Conservation (phyloP, 2,888 invertebrate genomes). For the Acholoe squamosa region DNA sequence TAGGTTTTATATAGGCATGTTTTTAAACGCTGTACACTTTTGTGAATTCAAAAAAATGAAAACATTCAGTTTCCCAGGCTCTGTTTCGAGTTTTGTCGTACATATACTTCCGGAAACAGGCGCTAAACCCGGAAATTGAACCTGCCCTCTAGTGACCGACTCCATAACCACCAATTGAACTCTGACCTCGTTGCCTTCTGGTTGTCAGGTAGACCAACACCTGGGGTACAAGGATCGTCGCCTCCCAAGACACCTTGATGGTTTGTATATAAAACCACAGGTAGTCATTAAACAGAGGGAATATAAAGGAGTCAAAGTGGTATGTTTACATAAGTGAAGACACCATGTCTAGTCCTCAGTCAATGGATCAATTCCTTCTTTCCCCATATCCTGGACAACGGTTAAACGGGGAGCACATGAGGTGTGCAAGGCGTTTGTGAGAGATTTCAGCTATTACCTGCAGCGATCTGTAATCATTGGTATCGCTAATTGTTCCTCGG, state of each 20-base stretch:
- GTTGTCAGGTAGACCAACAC: background rate
- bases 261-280: background rate
- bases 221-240: background rate
- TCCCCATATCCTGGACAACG: too few species aligned
- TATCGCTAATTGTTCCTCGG: too few species aligned
- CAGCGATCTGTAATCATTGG: too few species aligned
- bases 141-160: background rate
- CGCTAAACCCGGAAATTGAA: background rate
- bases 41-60: too few species aligned
- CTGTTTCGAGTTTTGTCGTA: background rate
- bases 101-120: slow-evolving; percentile 16
- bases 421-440: too few species aligned
- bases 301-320: background rate
- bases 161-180: background rate
- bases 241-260: background rate
- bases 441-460: too few species aligned
- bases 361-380: background rate
- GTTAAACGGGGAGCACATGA: too few species aligned
- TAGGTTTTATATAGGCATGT: too few species aligned
- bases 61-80: background rate
- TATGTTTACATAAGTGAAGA: background rate
- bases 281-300: background rate
- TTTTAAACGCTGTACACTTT: too few species aligned
- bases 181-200: background rate
- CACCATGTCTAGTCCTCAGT: background rate